A percentile compares a stretch with the other conserved stretches of the same genome.
These are phyloP conservation scores for Festucalex cinctus DNA, from an alignment of 2,113 vertebrate genomes.

Conservation along the genomic window DNA sequence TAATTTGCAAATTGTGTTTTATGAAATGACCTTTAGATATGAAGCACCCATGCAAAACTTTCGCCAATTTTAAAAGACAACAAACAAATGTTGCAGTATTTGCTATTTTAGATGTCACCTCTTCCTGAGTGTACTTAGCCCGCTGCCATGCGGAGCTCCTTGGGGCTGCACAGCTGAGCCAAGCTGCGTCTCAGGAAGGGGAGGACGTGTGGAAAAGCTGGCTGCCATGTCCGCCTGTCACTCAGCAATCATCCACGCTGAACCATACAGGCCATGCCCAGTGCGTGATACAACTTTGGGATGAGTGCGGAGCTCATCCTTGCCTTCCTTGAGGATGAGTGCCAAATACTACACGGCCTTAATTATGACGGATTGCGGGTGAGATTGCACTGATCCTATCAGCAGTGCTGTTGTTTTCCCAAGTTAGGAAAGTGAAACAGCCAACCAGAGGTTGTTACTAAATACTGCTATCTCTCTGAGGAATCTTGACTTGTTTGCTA, in stretches of 20 bases:
- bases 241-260: conserved; percentile 35
- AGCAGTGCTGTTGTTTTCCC: conserved; percentile 15
- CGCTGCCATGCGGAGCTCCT: conserved; percentile 54
- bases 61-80: conserved; percentile 19
- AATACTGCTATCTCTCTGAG: neutral
- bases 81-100: conserved; percentile 45
- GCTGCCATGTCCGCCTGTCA: conserved; percentile 51
- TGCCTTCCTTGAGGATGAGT: conserved; percentile 8
- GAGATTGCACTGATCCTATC: conserved; percentile 20
- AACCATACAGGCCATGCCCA: conserved; percentile 24
- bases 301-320: conserved; percentile 10
- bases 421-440: conserved; percentile 15
- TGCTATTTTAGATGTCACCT: conserved; percentile 65
- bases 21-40: neutral
- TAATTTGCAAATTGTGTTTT: neutral
- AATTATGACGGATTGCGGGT: conserved; percentile 27
- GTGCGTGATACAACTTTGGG: neutral
- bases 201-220: conserved; percentile 35
- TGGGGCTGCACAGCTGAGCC: conserved; percentile 25
- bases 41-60: conserved; percentile 17
- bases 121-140: conserved; percentile 58
- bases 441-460: neutral
- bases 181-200: conserved; percentile 57
- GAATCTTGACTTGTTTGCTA: conserved; percentile 6
- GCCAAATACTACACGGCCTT: conserved; percentile 12